Evolutionary conservation across 2,113 vertebrate species (phyloP).

Genomic region (Chrysochloris asiatica): DNA sequence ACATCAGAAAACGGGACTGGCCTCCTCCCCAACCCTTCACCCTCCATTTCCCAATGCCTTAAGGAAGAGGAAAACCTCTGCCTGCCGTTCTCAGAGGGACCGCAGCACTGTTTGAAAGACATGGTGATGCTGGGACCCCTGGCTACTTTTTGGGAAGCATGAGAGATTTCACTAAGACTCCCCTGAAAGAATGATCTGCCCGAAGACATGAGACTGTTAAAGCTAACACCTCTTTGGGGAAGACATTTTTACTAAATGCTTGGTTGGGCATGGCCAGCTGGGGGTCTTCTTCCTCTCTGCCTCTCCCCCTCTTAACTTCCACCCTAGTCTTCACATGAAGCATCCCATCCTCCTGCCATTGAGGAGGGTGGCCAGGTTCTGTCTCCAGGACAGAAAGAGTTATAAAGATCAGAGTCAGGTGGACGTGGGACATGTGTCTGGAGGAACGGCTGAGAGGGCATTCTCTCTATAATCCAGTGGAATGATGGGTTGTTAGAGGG

Average conservation of each 20-base stretch:
- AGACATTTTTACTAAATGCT: slow-evolving; percentile 34
- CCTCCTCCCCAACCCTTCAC: neutral
- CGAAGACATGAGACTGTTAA: neutral
- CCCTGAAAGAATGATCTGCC: slow-evolving; percentile 22
- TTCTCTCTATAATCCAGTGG: neutral
- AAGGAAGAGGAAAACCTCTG: neutral
- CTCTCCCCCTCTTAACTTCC: neutral
- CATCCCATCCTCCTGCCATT: neutral
- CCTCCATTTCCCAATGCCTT: neutral
- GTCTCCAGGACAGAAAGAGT: neutral
- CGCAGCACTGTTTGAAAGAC: neutral
- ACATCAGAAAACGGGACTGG: neutral
- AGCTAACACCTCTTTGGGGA: neutral
- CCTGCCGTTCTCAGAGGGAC: neutral
- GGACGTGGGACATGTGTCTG: neutral
- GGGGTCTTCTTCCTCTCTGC: neutral
- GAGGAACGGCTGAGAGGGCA: too few relatives aligned
- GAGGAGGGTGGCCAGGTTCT: neutral
- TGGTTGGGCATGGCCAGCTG: slow-evolving; percentile 17
- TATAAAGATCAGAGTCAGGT: neutral
- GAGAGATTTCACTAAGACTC: slow-evolving; percentile 8
- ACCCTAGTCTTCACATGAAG: neutral
- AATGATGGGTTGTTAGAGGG: neutral
- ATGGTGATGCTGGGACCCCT: neutral
- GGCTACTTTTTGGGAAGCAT: slow-evolving; percentile 29